Base-by-base conservation (phyloP, 2,888 invertebrate species). In the Oligia fasciuncula region DNA sequence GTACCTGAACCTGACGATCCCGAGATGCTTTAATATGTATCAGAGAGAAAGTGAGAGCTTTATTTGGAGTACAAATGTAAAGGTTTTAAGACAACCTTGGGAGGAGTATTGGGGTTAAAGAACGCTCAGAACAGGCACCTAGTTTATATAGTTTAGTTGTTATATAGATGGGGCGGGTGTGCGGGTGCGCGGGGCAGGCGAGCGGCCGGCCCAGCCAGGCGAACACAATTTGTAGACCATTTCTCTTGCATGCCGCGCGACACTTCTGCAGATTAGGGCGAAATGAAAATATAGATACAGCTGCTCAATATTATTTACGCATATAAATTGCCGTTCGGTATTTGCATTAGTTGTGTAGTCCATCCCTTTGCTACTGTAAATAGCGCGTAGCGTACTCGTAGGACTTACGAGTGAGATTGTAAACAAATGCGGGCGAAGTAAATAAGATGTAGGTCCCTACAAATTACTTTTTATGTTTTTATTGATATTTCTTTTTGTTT, bases 151-250 rank as follows among this genome's bases (percentile, higher is more conserved):
- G 79, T 84, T 83, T 80, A 85, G 77, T 88, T 85, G 85, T 82
- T 86, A 85, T 84, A 84, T 84, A 86, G 87, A 83, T 57, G 87
- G 84, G 87, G 88, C 89, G 87, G 87, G 89, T 88, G 89, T 87
- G 85, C 80, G 83, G 87, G 89, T 88, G 89, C 87, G 85, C 80
- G 83, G 84, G 84, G 85, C 89, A 87, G 87, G 83, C 86, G 85
- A 84, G 88, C 87, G 83, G 87, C 87, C 60, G 88, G 90, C 90
- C 91, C 92, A 93, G 92, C 92, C 93, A 92, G 90, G 91, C 93
- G 94, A 91, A 93, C 91, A 94, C 94, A 95, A 95, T 95, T 95
- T 95, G 95, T 95, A 93, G 92, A 93, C 93, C 93, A 94, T 95
- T 95, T 94, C 94, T 95, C 94, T 94, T 91, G 92, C 92, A 93